Conservation (phyloP, 2,797 vertebrate species). For the Cossypha caffra region DNA sequence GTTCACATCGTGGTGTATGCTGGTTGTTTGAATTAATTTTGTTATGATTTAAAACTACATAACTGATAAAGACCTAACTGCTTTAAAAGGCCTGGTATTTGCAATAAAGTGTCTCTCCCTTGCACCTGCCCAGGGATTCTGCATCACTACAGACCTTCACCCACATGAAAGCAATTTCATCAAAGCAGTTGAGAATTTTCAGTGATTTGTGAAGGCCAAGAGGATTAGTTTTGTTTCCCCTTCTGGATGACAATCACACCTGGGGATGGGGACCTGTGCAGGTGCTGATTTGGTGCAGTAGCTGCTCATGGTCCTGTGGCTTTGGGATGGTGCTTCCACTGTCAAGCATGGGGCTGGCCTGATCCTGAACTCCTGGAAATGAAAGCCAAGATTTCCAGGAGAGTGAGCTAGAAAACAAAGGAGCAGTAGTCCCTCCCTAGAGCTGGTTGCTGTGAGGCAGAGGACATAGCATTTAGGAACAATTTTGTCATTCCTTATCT, state of each 20-base stretch:
- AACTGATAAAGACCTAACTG: background rate
- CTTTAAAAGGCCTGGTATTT: background rate
- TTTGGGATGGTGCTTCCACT: background rate
- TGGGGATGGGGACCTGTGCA: background rate
- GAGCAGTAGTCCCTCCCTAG: background rate
- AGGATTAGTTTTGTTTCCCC: background rate
- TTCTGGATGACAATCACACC: rapidly evolving
- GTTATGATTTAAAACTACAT: background rate
- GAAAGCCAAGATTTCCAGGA: background rate
- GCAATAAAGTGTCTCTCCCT: background rate
- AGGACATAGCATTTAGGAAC: background rate
- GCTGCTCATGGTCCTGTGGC: background rate
- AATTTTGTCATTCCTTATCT: background rate
- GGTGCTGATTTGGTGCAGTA: background rate
- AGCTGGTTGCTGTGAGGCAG: background rate
- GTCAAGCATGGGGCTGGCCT: rapidly evolving
- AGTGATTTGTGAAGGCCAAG: background rate
- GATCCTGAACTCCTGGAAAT: background rate
- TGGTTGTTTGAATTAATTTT: background rate
- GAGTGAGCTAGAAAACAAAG: background rate
- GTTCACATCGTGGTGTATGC: rapidly evolving
- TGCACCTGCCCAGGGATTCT: background rate
- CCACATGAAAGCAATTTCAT: background rate
- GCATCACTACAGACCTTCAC: rapidly evolving
- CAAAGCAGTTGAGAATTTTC: background rate